Evolutionary conservation across 64 coral and sea anemone genomes (phyloP).

Genomic region (Montipora capricornis): DNA sequence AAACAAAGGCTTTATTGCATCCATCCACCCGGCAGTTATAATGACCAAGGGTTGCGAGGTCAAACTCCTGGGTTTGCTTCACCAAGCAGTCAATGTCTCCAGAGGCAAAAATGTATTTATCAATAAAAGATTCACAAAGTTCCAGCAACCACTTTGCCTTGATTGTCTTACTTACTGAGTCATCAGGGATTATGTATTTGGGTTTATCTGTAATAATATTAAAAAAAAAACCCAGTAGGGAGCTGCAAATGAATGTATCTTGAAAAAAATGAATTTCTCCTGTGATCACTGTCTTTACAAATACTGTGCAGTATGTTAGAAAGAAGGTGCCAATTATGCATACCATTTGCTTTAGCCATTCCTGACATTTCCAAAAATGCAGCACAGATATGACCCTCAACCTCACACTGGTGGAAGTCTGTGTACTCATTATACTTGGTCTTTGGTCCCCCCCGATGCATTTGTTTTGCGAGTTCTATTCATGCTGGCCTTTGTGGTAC

Average conservation of each 20-base stretch:
- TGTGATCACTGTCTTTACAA: no score
- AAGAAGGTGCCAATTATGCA: background rate
- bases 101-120: slow-evolving; percentile 21
- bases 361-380: slow-evolving; percentile 12
- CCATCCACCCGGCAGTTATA: background rate
- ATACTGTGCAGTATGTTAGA: no score
- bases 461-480: no score
- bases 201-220: slow-evolving; percentile 25
- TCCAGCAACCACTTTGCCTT: slow-evolving; percentile 37
- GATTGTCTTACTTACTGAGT: slow-evolving; percentile 17
- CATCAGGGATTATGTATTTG: slow-evolving; percentile 34
- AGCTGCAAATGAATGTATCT: no score
- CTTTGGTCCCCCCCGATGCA: no score
- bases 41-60: no score
- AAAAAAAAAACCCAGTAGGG: slow-evolving; percentile 1
- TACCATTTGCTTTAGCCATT: slow-evolving; percentile 24
- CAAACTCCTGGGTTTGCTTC: no score
- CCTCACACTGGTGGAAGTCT: slow-evolving; percentile 8
- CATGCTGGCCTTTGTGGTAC: no score
- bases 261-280: no score
- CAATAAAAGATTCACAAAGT: slow-evolving; percentile 19
- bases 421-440: no score
- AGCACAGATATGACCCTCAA: slow-evolving; percentile 55
- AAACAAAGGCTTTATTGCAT: background rate
- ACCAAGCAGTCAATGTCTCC: slow-evolving; percentile 41